Base-by-base conservation (phyloP, 1,140 invertebrate genomes). In the Drepana arcuata region DNA sequence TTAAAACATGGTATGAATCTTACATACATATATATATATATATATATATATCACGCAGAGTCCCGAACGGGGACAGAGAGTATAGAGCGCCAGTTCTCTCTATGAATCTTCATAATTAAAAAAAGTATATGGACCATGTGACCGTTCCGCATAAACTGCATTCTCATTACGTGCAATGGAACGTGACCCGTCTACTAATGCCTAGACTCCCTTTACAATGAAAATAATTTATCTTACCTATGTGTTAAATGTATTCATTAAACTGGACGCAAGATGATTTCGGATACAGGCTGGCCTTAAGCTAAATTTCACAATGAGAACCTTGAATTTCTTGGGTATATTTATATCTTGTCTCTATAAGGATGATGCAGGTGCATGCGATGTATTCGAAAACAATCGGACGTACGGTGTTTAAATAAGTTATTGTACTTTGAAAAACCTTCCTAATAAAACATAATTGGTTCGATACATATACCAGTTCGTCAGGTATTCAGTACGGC, bases 181-280 rank as follows among this genome's bases (percentile, higher is more conserved):
- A 61, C 64, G 71, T 72, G 63, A 72, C 61, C 43, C 29, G 45
- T 42, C 49, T 49, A 51, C 48, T 33, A 68, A 59, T 56, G 49
- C 50, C 33, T 29, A 48, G 43, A 31, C 47, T 48, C 48, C 49
- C 54, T 66, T 57, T 42, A 57, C 51, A 31, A 31, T 35, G 41
- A 36, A 53, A 49, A 48, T 46, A 47, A 44, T 48, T 40, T 33
- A 27, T 7, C 18, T 46, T 21, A 16, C 30, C 13, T n/a, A n/a
- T n/a, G n/a, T n/a, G n/a, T n/a, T n/a, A n/a, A n/a, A n/a, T n/a
- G n/a, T n/a, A n/a, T n/a, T n/a, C n/a, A n/a, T n/a, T n/a, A n/a
- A n/a, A n/a, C n/a, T n/a, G n/a, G n/a, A n/a, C n/a, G n/a, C n/a
- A n/a, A n/a, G n/a, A n/a, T n/a, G n/a, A n/a, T n/a, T n/a, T n/a